phyloP scores from a whole-genome alignment of 2,888 invertebrate species.

The Ophion costatus region DNA sequence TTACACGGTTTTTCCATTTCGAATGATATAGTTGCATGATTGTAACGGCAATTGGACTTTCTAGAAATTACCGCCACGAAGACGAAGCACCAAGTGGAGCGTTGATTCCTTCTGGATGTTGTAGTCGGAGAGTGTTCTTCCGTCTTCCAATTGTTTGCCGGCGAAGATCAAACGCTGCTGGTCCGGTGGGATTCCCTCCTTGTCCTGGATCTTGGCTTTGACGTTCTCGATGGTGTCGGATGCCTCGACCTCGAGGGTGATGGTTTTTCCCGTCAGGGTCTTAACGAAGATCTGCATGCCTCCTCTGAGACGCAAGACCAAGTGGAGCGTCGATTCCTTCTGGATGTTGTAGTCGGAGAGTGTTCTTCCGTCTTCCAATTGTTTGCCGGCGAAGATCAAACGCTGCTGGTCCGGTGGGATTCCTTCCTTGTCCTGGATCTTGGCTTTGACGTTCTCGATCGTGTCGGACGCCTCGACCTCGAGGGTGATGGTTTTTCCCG shows the following conservation, averaged over 20 bases:
- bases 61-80: constrained; percentile 83
- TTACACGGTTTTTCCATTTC: constrained; percentile 18
- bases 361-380: constrained; percentile 86
- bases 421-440: constrained; percentile 41
- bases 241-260: constrained; percentile 27
- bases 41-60: constrained; percentile 81
- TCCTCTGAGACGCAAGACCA: constrained; percentile 26
- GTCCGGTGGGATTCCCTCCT: constrained; percentile 37
- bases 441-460: constrained; percentile 44
- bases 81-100: constrained; percentile 66
- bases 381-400: constrained; percentile 76
- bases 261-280: constrained; percentile 38
- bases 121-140: constrained; percentile 51
- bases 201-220: constrained; percentile 42
- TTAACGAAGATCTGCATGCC: constrained; percentile 45
- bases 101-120: constrained; percentile 69
- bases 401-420: constrained; percentile 51
- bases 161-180: constrained; percentile 58
- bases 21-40: constrained; percentile 9
- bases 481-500: constrained; percentile 32
- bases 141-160: constrained; percentile 66
- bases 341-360: constrained; percentile 70
- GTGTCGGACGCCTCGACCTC: constrained; percentile 36
- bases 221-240: constrained; percentile 41
- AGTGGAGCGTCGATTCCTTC: constrained; percentile 31